phyloP scores from a whole-genome alignment of 2,113 vertebrate genomes.

The Stomatorhinus ivindoensis region DNA sequence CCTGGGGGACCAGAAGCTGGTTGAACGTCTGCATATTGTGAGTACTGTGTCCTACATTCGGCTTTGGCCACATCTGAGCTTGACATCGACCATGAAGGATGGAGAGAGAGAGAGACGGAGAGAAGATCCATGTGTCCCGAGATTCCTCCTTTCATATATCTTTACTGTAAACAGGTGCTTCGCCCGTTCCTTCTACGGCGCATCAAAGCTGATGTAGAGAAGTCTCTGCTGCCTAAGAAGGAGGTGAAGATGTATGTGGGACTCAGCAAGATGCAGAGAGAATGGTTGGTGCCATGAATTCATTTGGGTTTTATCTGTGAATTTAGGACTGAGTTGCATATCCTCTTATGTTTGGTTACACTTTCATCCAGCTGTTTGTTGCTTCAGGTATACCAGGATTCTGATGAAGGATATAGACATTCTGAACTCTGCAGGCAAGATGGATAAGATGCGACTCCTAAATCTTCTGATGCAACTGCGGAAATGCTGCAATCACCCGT shows the following conservation, averaged over 20 bases:
- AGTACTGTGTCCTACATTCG: conserved; percentile 36
- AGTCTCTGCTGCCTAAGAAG: conserved; percentile 91
- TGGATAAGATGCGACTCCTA: conserved; percentile 93
- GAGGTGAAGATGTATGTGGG: conserved; percentile 97
- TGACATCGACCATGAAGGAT: too few relatives aligned
- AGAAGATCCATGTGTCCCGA: background rate
- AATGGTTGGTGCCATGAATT: conserved; percentile 69
- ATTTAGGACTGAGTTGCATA: background rate
- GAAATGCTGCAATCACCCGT: conserved; percentile 95
- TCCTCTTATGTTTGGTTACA: background rate
- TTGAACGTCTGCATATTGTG: conserved; percentile 94
- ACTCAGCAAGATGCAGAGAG: conserved; percentile 97
- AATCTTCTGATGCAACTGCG: conserved; percentile 95
- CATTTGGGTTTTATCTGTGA: background rate
- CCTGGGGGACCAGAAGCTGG: conserved; percentile 87
- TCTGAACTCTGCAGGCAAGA: conserved; percentile 88
- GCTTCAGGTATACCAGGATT: conserved; percentile 85
- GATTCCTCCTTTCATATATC: background rate
- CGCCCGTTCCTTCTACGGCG: conserved; percentile 90
- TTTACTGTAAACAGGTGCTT: conserved; percentile 64
- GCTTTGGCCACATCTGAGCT: background rate
- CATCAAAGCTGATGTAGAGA: conserved; percentile 97
- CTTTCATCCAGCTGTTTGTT: background rate
- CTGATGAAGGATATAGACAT: conserved; percentile 99
- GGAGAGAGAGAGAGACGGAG: too few relatives aligned